Evolutionary conservation across 2,888 invertebrate genomes (phyloP), one percentile per base, ranked within the genome.

Genomic region (Poecilus cupreus): DNA sequence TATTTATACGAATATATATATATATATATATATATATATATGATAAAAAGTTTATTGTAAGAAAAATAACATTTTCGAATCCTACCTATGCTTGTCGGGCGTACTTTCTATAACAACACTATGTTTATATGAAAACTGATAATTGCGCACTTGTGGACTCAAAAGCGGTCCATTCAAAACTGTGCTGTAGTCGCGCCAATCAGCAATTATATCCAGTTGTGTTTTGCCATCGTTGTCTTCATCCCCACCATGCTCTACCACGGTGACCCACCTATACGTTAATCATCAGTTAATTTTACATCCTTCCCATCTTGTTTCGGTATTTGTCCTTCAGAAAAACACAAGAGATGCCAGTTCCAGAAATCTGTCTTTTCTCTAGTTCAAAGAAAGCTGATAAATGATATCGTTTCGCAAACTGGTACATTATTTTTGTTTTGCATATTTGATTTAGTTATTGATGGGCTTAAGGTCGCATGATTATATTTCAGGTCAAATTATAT

Each of bases 201-300:
- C 22, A 68, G 13, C 64, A 68, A 68, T 68, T 68, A 68, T 68
- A 68, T 68, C 37, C 37, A 18, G 37, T 64, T 64, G 57, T 68
- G 37, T 68, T 68, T 68, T 68, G 64, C 13, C 32, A 32, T 32
- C 32, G 32, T 68, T 37, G 11, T 72, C 72, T 72, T 72, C 13
- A 72, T 72, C 72, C 72, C 72, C 72, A 22, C 72, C 72, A 72
- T 4, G 8, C 5, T 10, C 18, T 13, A 16, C 32, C 16, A 16
- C 68, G 20, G 16, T 13, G 20, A 37, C 64, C 64, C 46, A 46
- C 46, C 72, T 46, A 37, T 22, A 16, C 16, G 46, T 68, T 68
- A 68, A 68, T 79, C 79, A 79, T 79, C 78, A 39, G 11, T 77
- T 57, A 77, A 77, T 54, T 60, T 77, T 77, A 77, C 77, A 39